Base-by-base conservation (phyloP, 1,140 invertebrate species). In the Antheraea pernyi region DNA sequence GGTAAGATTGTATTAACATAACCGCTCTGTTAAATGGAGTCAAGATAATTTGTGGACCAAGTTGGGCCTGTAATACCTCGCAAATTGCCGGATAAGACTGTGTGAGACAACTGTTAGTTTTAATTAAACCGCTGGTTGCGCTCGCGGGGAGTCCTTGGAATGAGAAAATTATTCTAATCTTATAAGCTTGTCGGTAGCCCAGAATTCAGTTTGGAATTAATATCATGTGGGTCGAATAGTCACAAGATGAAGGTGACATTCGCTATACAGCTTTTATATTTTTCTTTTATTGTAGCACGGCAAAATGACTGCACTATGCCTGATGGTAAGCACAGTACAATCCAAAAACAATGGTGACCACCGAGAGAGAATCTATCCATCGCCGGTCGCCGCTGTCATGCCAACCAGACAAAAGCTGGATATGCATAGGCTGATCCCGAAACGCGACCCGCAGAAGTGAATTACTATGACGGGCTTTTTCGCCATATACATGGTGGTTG, bases 51-150 rank as follows among this genome's bases (percentile, higher is more conserved):
- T 91, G 89, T 91, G 88, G 87, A 77, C 81, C 74, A 91, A 91
- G 85, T 92, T 92, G 77, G 84, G 84, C 85, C 81, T 86, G 88
- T 91, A 89, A 91, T 91, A 89, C 87, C 84, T 90, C 86, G 88
- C 88, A 91, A 91, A 91, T 91, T 91, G 87, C 85, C 80, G 87
- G 87, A 88, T 91, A 89, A 92, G 86, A 90, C 90, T 90, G 87
- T 89, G 87, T 88, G 87, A 91, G 88, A 91, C 88, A 91, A 91
- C 89, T 89, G 89, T 89, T 91, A 91, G 89, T 91, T 91, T 91
- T 91, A 91, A 91, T 91, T 91, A 91, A 91, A 91, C 86, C 83
- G 88, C 87, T 86, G 88, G 81, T 91, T 83, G 79, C 83, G 82
- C 78, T 88, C 85, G 84, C 82, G 81, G 86, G 86, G 78, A 86